These are phyloP conservation scores for Etheostoma spectabile DNA, from an alignment of 2,113 vertebrate genomes.

Conservation along the genomic window DNA sequence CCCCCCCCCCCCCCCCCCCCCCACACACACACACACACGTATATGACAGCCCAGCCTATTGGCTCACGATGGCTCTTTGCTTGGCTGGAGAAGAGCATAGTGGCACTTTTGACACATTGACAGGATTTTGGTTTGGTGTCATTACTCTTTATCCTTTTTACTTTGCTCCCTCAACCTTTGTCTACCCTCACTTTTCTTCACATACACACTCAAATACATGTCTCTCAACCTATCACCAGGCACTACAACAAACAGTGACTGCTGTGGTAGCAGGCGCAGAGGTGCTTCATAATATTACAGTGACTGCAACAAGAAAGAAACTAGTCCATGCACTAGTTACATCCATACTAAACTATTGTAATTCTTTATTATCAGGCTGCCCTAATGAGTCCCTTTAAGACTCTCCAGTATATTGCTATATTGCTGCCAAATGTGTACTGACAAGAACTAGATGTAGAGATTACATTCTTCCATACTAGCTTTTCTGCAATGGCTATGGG, in stretches of 20 bases:
- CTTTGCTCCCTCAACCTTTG: conserved; percentile 57
- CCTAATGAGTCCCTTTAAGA: too few relatives aligned
- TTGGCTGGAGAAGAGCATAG: conserved; percentile 54
- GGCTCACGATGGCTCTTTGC: conserved; percentile 81
- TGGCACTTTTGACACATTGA: conserved; percentile 81
- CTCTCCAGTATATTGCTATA: too few relatives aligned
- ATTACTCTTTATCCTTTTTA: conserved; percentile 50
- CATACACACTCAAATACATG: neutral
- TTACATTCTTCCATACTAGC: too few relatives aligned
- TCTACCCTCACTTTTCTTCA: neutral
- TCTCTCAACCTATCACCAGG: conserved; percentile 8
- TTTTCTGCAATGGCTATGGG: too few relatives aligned
- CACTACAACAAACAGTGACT: conserved; percentile 54
- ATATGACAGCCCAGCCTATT: conserved; percentile 85
- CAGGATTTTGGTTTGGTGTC: conserved; percentile 61
- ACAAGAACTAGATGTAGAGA: too few relatives aligned
- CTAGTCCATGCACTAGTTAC: too few relatives aligned
- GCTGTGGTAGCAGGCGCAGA: conserved; percentile 34
- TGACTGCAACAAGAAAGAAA: too few relatives aligned
- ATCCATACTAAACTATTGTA: too few relatives aligned
- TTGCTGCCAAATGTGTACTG: too few relatives aligned
- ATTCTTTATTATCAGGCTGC: too few relatives aligned
- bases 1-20: too few relatives aligned
- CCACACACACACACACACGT: conserved; percentile 55
- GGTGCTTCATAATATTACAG: neutral